Base-by-base conservation (phyloP, 2,113 vertebrate species). In the Leucosticte australis region DNA sequence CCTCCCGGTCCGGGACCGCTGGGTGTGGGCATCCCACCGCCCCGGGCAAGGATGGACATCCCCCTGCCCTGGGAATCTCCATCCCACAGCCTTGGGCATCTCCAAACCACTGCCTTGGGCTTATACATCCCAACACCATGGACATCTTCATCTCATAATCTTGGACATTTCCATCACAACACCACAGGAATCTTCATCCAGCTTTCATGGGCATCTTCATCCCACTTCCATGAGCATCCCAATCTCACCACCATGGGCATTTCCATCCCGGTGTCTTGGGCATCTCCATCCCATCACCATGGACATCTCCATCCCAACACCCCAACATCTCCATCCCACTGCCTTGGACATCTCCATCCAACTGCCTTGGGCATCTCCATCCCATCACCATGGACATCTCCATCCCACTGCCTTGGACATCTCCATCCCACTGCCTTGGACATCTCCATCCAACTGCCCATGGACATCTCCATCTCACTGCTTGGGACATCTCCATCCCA, bases 11-110 rank as follows among this genome's bases (percentile, higher is more conserved):
- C 30, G 1, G 10, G 26, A 9, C 7, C 0, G 1, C 2, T 30
- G 47, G 28, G 2, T 15, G 46, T 4, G 59, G 18, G 0, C 11
- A 41, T 24, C 35, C 19, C 30, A n/a, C 0, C 1, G 3, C 20
- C 9, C 0, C 0, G 21, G 33, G 4, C 5, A 15, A 10, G 11
- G 11, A 7, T 6, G 55, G 22, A 4, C n/a, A 26, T 17, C 57
- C 23, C 57, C 24, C 4, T 3, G n/a, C 56, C 57, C 3, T 6
- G 21, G 21, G 16, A 5, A 80, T 20, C 21, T 17, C 9, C 16
- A 35, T 9, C 10, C 5, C 44, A 39, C 2, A 1, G 0, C 13
- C 42, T 8, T 4, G 41, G 23, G 9, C 7, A 30, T 33, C 7
- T 41, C 11, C 15, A 69, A 41, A 35, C 22, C n/a, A 49, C 6